Evolutionary conservation across 2,113 vertebrate genomes (phyloP).

Genomic region (Podiceps cristatus): DNA sequence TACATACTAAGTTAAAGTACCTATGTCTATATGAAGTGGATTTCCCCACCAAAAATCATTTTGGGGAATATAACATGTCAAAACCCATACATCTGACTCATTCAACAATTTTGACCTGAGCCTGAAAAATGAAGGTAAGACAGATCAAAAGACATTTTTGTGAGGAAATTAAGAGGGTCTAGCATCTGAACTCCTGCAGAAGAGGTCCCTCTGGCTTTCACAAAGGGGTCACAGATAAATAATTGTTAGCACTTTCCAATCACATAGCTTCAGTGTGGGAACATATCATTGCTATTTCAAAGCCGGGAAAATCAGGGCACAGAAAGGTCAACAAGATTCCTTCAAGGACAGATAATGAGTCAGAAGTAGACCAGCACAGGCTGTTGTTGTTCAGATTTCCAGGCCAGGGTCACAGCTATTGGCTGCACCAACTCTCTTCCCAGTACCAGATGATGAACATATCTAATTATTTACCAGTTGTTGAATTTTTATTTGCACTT

Average conservation of each 20-base stretch:
- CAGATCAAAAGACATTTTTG: not conserved
- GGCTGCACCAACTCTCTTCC: accelerated
- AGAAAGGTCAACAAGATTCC: not conserved
- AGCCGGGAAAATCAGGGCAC: not conserved
- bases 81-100: not conserved
- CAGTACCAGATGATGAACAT: not conserved
- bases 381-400: not conserved
- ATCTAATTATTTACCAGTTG: not conserved
- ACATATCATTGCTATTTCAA: not conserved
- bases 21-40: not conserved
- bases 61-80: accelerated
- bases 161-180: not conserved
- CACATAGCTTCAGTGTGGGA: not conserved
- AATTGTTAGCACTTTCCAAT: not conserved
- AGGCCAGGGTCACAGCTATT: not conserved
- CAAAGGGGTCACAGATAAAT: not conserved
- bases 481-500: not conserved
- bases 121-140: not conserved
- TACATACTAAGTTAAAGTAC: not conserved
- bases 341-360: conserved; percentile 33
- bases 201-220: not conserved
- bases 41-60: not conserved
- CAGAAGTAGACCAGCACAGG: not conserved
- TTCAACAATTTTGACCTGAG: not conserved
- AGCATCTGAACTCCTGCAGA: not conserved